Evolutionary conservation across 2,797 vertebrate species (phyloP).

Genomic region (Jordanella pulchra): DNA sequence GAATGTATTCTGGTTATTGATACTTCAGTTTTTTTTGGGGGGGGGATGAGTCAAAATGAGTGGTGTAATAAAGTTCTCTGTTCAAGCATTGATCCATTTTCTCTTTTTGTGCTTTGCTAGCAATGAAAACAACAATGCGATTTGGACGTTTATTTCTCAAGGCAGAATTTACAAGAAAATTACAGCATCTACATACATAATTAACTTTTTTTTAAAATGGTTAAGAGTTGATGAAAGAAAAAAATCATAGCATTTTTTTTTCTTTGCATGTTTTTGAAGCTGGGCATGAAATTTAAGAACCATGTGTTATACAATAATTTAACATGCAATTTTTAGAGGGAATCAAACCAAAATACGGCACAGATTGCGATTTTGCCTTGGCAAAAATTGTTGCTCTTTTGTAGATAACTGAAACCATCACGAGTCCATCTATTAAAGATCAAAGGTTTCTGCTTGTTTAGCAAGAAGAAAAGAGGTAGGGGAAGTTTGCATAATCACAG

Average conservation of each 20-base stretch:
- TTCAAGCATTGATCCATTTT: constrained; percentile 2
- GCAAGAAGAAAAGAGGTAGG: not conserved
- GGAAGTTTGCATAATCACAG: not conserved
- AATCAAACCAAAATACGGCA: too few relatives aligned
- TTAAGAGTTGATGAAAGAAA: not conserved
- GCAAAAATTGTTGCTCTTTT: too few relatives aligned
- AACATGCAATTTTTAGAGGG: too few relatives aligned
- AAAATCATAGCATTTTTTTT: too few relatives aligned
- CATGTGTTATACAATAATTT: too few relatives aligned
- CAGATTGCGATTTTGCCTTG: too few relatives aligned
- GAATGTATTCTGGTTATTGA: constrained; percentile 6
- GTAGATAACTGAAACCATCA: not conserved
- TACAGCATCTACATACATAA: not conserved
- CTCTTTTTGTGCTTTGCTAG: not conserved
- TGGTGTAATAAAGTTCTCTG: constrained; percentile 50
- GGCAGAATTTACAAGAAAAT: not conserved
- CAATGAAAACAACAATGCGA: not conserved
- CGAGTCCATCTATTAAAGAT: not conserved
- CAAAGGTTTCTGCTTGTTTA: not conserved
- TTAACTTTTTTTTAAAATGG: not conserved
- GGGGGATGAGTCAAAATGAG: constrained; percentile 17
- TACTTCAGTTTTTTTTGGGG: not conserved
- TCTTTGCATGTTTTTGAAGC: too few relatives aligned
- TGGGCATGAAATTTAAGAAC: too few relatives aligned
- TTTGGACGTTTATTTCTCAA: constrained; percentile 25